phyloP scores from a whole-genome alignment of 2,113 vertebrate species.

The Parus major region DNA sequence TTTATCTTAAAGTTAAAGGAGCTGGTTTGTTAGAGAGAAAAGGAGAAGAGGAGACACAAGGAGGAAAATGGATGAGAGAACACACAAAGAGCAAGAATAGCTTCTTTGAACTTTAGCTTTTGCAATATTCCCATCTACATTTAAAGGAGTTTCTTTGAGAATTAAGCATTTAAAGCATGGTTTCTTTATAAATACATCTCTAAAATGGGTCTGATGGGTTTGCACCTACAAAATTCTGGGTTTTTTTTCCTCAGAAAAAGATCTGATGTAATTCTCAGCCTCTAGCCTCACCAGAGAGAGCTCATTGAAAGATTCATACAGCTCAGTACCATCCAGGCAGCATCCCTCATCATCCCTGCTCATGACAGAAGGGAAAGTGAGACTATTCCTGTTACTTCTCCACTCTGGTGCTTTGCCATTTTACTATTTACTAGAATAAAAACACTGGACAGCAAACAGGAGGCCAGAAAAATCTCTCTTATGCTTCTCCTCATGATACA shows the following conservation, averaged over 20 bases:
- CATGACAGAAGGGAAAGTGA: not conserved
- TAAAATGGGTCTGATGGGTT: not conserved
- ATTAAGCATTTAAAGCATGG: not conserved
- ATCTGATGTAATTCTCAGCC: not conserved
- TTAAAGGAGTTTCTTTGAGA: not conserved
- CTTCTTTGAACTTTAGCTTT: not conserved
- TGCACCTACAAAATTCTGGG: rapidly evolving
- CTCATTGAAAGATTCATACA: not conserved
- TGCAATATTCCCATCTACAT: not conserved
- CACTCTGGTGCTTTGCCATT: not conserved
- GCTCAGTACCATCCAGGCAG: not conserved
- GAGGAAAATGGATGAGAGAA: not conserved
- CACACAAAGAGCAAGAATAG: not conserved
- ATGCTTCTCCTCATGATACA: not conserved
- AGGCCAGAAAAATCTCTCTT: not conserved
- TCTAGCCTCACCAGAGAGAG: not conserved
- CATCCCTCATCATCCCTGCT: not conserved
- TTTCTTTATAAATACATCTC: not conserved
- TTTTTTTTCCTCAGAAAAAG: not conserved
- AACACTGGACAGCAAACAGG: not conserved
- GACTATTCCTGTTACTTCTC: not conserved
- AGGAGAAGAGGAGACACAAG: not conserved
- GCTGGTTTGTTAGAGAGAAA: not conserved
- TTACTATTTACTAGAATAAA: not conserved
- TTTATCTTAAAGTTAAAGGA: not conserved